Percentiles rank a stretch among this genome's conserved stretches.
These are phyloP conservation scores for Isoperla grammatica DNA, from an alignment of 2,888 invertebrate genomes.

Conservation along the genomic window DNA sequence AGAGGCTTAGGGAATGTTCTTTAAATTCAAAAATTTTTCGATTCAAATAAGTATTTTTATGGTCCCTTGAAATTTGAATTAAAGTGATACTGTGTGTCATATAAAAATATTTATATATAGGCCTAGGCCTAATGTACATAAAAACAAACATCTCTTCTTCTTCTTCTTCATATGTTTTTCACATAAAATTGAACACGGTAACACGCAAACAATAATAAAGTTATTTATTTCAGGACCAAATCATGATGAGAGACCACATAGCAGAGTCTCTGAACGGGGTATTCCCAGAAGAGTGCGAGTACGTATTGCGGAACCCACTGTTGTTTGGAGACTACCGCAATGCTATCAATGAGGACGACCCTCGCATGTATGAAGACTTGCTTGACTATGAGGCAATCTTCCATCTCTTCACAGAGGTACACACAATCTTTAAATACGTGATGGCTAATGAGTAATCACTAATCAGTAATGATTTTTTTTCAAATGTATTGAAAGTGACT, in stretches of 20 bases:
- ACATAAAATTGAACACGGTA: no score
- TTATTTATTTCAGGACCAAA: constrained; percentile 53
- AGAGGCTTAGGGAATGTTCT: no score
- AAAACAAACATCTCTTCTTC: no score
- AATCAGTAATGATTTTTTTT: neutral
- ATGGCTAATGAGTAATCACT: neutral
- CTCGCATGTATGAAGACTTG: constrained; percentile 80
- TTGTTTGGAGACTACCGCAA: constrained; percentile 87
- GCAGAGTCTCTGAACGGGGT: constrained; percentile 54
- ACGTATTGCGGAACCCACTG: constrained; percentile 72
- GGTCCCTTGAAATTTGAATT: no score
- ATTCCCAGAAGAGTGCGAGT: constrained; percentile 56
- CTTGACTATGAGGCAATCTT: constrained; percentile 87
- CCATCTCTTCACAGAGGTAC: constrained; percentile 78
- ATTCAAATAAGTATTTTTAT: no score
- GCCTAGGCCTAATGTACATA: no score
- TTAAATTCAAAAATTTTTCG: no score
- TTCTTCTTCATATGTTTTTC: no score
- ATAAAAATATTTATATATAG: no score
- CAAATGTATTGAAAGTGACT: neutral
- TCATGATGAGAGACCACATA: constrained; percentile 55
- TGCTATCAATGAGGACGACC: constrained; percentile 71
- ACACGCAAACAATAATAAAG: neutral
- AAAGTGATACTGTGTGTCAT: no score
- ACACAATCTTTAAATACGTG: neutral